These are phyloP conservation scores for Peromyscus aztecus DNA, from an alignment of 2,797 vertebrate genomes.

Conservation along the genomic window DNA sequence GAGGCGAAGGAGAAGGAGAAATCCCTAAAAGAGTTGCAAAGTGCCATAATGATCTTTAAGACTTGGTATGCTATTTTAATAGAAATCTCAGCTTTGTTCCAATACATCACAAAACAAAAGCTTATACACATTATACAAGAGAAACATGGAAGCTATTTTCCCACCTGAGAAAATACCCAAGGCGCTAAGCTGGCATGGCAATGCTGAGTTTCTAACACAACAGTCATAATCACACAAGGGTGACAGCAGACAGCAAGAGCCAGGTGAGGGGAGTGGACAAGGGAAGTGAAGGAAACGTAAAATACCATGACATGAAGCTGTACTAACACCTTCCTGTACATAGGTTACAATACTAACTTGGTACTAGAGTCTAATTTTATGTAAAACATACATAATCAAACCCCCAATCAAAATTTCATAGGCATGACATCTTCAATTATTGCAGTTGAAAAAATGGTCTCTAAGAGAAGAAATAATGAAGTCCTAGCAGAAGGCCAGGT, in stretches of 20 bases:
- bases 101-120: conserved; percentile 5
- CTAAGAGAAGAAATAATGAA: conserved; percentile 34
- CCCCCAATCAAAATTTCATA: neutral
- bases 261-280: conserved; percentile 31
- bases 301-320: neutral
- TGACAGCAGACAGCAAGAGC: neutral
- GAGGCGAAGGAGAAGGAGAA: neutral
- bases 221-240: neutral
- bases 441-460: conserved; percentile 31
- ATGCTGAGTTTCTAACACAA: conserved; percentile 24
- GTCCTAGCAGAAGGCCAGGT: neutral
- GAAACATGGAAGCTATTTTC: neutral
- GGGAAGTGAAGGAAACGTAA: conserved; percentile 2
- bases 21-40: neutral
- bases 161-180: conserved; percentile 45
- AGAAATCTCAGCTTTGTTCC: neutral
- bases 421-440: neutral
- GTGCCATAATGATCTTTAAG: neutral
- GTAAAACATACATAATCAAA: neutral
- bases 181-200: neutral
- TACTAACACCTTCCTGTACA: neutral
- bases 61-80: neutral
- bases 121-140: neutral
- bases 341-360: neutral
- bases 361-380: conserved; percentile 43